Conservation (phyloP, 2,113 vertebrate species). For the Ciconia stormi region DNA sequence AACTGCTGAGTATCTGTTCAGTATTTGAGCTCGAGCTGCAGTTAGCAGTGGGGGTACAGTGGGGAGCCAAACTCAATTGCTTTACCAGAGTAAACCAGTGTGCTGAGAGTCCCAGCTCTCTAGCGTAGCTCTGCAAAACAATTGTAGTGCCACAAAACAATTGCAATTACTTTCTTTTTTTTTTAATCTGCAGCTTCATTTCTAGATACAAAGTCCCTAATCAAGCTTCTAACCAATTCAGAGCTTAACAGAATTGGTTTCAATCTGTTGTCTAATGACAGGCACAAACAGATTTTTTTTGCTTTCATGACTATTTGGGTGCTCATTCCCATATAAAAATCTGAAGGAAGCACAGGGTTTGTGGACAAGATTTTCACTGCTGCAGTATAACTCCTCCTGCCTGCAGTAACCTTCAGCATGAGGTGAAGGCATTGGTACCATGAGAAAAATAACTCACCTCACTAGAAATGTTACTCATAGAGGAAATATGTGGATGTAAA, state of each 20-base stretch:
- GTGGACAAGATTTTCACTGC: background rate
- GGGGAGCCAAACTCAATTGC: background rate
- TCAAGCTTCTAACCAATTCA: background rate
- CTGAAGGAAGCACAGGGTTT: background rate
- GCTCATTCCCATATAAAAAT: background rate
- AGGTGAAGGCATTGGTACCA: background rate
- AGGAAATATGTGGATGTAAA: background rate
- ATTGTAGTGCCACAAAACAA: background rate
- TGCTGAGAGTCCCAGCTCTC: background rate
- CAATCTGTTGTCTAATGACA: background rate
- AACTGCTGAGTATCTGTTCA: background rate
- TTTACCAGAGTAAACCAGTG: background rate
- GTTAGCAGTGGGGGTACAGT: background rate
- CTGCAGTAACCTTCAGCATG: background rate
- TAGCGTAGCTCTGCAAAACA: background rate
- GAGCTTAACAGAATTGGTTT: background rate
- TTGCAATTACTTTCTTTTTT: background rate
- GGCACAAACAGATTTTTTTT: background rate
- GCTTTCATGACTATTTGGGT: background rate
- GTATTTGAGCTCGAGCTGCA: background rate
- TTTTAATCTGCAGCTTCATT: background rate
- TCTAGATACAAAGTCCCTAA: background rate
- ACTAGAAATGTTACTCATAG: background rate
- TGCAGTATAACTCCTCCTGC: background rate
- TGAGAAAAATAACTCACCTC: background rate